A percentile compares a stretch with the other conserved stretches of the same genome.
phyloP scores from a whole-genome alignment of 2,797 vertebrate genomes.

The Argyrosomus regius region DNA sequence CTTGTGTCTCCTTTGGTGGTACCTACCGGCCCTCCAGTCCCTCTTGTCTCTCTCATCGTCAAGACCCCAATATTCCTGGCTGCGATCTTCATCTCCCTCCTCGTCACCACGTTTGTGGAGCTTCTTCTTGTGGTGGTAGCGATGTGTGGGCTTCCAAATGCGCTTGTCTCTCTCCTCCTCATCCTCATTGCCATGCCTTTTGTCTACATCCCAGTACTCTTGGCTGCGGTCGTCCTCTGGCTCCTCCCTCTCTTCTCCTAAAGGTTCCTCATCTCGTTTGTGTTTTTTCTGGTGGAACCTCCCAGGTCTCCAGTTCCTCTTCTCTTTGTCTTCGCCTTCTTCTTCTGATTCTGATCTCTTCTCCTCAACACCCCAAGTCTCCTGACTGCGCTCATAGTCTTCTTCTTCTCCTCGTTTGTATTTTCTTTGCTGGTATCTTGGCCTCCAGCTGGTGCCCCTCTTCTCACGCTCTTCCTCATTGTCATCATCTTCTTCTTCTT shows the following conservation, averaged over 20 bases:
- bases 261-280: slow-evolving; percentile 71
- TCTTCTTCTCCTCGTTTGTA: slow-evolving; percentile 73
- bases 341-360: slow-evolving; percentile 51
- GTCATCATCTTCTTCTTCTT: slow-evolving; percentile 60
- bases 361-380: slow-evolving; percentile 68
- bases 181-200: slow-evolving; percentile 50
- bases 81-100: slow-evolving; percentile 43
- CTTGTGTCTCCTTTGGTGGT: slow-evolving; percentile 78
- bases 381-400: slow-evolving; percentile 73
- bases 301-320: slow-evolving; percentile 76
- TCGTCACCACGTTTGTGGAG: slow-evolving; percentile 73
- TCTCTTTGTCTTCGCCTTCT: slow-evolving; percentile 74
- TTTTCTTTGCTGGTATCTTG: slow-evolving; percentile 69
- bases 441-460: slow-evolving; percentile 67
- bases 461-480: slow-evolving; percentile 61
- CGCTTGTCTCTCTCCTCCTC: slow-evolving; percentile 75
- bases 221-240: slow-evolving; percentile 79
- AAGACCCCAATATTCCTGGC: slow-evolving; percentile 71
- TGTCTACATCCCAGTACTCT: slow-evolving; percentile 74
- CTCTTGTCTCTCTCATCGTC: slow-evolving; percentile 35
- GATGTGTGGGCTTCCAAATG: slow-evolving; percentile 77
- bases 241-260: slow-evolving; percentile 73
- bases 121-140: slow-evolving; percentile 78
- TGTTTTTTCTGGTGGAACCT: slow-evolving; percentile 79
- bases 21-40: slow-evolving; percentile 70